Evolutionary conservation across 2,888 invertebrate genomes (phyloP), one percentile per base, ranked within the genome.

Genomic region (Gymnoscelis rufifasciata): DNA sequence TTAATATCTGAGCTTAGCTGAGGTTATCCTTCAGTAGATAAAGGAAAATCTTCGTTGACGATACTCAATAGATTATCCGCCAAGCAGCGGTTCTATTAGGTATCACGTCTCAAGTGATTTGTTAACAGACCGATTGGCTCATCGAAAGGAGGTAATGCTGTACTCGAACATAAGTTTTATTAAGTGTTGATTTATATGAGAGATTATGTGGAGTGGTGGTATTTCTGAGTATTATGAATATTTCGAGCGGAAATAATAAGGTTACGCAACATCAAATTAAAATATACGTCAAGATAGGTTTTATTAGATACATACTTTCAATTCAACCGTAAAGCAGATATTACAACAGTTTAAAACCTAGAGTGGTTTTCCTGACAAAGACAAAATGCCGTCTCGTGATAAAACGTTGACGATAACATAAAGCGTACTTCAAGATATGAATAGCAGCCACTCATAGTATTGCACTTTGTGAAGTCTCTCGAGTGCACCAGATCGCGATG

Each of bases 401-500:
- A 37, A 36, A 37, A 36, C 26, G 31, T 44, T 38, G 24, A 31
- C 6, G 27, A 36, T 40, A 26, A 36, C 6, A 29, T 23, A 38
- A 8, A 46, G 30, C 11, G 36, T 37, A n/a, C 41, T 50, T 30
- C 11, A 27, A 27, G 13, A 42, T 38, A 38, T 39, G 44, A 46
- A 45, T 33, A 42, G 45, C 28, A 26, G 38, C 10, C 31, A n/a
- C 19, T 35, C 35, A 37, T 64, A 65, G 63, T 63, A 64, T 62
- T 63, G 66, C 64, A 65, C 62, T 60, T 70, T 60, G 64, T 57
- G 59, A 62, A 58, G 60, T 59, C 66, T 68, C 63, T 60, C 58
- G 62, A 64, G 70, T n/a, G 12, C 38, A 37, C 31, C 67, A 70
- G 62, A 75, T 76, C 69, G 56, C 71, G 74, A 72, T 71, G 68